These are phyloP conservation scores for Pantherophis alleghaniensis DNA, from an alignment of 2,797 vertebrate genomes.

Conservation along the genomic window DNA sequence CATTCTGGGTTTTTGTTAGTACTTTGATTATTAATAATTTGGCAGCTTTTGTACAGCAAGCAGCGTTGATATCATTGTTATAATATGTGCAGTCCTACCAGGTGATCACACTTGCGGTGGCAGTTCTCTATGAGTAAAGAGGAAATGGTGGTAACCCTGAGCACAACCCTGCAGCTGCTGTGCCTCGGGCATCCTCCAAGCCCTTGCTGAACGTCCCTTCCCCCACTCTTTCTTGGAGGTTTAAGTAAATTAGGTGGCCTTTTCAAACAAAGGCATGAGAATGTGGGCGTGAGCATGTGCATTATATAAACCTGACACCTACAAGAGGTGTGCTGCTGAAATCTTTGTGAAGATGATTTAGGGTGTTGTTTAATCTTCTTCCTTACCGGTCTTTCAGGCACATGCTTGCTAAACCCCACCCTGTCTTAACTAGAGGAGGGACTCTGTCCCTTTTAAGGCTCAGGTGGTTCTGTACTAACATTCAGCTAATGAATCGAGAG, in stretches of 20 bases:
- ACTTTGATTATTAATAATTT: conserved; percentile 10
- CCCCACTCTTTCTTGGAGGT: not conserved
- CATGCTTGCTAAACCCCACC: conserved; percentile 38
- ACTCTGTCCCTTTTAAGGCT: conserved; percentile 11
- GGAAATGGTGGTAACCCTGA: conserved; percentile 39
- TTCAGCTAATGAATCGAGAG: conserved; percentile 31
- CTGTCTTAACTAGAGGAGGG: conserved; percentile 21
- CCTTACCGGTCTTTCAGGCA: conserved; percentile 36
- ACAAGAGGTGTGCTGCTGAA: not conserved
- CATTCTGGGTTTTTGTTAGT: not conserved
- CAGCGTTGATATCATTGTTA: conserved; percentile 35
- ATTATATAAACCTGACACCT: not conserved
- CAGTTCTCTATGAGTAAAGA: conserved; percentile 49
- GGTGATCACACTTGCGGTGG: conserved; percentile 28
- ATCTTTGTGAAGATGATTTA: conserved; percentile 1
- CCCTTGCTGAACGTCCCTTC: conserved; percentile 5
- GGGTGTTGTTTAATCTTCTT: conserved; percentile 23
- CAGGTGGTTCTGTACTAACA: conserved; percentile 47
- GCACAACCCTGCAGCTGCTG: conserved; percentile 48
- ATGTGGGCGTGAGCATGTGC: not conserved
- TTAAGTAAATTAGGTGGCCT: conserved; percentile 14
- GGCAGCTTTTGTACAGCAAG: conserved; percentile 7
- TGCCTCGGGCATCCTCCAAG: conserved; percentile 34
- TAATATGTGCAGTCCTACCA: conserved; percentile 43
- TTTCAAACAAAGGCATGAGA: not conserved